These are phyloP conservation scores for Syngnathoides biaculeatus DNA, from an alignment of 2,113 vertebrate genomes.

Conservation along the genomic window DNA sequence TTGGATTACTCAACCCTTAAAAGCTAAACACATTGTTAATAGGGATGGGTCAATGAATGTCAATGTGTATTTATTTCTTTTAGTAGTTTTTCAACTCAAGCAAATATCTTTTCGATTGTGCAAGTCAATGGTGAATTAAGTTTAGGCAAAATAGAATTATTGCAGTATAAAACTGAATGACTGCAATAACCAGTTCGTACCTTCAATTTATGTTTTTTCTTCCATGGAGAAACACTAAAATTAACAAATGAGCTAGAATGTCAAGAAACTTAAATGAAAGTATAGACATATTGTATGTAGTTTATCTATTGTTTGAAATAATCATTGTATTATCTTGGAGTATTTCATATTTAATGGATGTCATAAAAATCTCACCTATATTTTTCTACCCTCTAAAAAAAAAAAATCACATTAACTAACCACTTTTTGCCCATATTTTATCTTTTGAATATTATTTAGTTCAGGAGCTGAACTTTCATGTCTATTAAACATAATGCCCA, in stretches of 20 bases:
- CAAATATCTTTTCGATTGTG: constrained; percentile 5
- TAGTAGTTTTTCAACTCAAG: constrained; percentile 4
- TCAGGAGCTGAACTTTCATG: neutral
- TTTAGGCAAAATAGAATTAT: neutral
- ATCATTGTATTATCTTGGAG: neutral
- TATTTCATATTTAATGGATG: neutral
- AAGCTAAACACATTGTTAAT: constrained; percentile 1
- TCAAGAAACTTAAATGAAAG: neutral
- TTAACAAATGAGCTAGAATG: neutral
- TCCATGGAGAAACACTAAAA: neutral
- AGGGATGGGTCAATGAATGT: constrained; percentile 2
- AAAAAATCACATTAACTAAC: neutral
- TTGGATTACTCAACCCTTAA: constrained; percentile 1
- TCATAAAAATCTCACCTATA: neutral
- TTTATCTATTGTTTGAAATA: neutral
- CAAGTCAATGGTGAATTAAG: neutral
- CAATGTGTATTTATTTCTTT: constrained; percentile 4
- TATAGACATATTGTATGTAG: neutral
- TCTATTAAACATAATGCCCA: neutral
- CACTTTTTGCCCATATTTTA: neutral
- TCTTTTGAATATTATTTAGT: neutral
- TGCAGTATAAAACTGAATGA: neutral
- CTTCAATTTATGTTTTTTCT: neutral
- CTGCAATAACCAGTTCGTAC: neutral
- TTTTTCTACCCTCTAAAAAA: neutral